Base-by-base conservation (phyloP, 1,140 invertebrate genomes). In the Thaumetopoea pityocampa region DNA sequence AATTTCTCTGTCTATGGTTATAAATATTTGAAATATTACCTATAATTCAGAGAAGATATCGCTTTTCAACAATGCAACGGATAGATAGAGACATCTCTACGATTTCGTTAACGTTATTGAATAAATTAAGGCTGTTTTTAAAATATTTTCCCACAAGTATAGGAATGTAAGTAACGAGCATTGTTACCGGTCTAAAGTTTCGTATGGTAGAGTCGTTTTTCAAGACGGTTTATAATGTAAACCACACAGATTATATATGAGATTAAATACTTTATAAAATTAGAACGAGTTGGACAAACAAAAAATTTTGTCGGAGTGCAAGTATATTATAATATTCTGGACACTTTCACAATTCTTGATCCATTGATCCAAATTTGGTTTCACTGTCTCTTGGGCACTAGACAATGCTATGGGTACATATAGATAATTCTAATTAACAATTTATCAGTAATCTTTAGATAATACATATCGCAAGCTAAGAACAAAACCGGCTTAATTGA, bases 41-140 rank as follows among this genome's bases (percentile, higher is more conserved):
- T 16, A 29, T 38, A 41, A 44, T 33, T 34, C 28, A 38, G 29
- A 43, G 34, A 12, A 40, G 17, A n/a, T 8, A 43, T 23, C 33
- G 46, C 11, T 30, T 55, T 50, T 40, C 33, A 37, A 53, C 46
- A 53, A 56, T 47, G 28, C 7, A 19, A 4, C 12, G 28, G 17
- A 7, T 18, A 28, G 40, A 66, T 61, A 53, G 51, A 61, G 54
- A 29, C 53, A 58, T 66, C 45, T 51, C 37, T 48, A 47, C 43
- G 34, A 42, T 37, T 14, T 36, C 33, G 43, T 11, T 23, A 23
- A 40, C 33, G 11, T 28, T 33, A 43, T 47, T 48, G 41, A 53
- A 53, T 53, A 53, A 23, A 53, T 53, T 53, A 53, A 28, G n/a
- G 2, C n/a, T n/a, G 14, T 4, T 26, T 33, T 33, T 20, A 6